Percentiles rank a stretch among this genome's conserved stretches.
Evolutionary conservation across 2,888 invertebrate genomes (phyloP).

Genomic region (Lasioglossum lativentre): DNA sequence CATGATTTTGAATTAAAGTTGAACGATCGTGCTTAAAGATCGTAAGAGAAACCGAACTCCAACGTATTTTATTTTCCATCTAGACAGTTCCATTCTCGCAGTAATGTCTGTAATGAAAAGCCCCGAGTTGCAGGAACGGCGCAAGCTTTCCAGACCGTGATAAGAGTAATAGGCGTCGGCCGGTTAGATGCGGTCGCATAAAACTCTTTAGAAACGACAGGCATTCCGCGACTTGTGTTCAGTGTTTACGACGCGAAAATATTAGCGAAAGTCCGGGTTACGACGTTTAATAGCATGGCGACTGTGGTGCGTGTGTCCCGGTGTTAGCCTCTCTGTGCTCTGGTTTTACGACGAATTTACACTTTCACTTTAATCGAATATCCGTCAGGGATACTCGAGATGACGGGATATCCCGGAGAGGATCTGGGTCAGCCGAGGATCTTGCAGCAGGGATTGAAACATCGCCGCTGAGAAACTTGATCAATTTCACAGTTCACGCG

Average conservation of each 20-base stretch:
- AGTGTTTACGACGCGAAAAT: constrained; percentile 1
- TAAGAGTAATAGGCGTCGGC: neutral
- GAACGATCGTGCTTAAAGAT: neutral
- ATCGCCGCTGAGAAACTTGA: neutral
- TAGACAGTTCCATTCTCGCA: neutral
- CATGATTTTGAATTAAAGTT: neutral
- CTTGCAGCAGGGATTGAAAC: constrained; percentile 2
- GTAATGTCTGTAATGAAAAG: neutral
- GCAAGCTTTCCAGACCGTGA: neutral
- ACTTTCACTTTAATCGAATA: constrained; percentile 21
- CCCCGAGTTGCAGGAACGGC: neutral
- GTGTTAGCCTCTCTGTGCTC: neutral
- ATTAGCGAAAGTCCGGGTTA: constrained; percentile 14
- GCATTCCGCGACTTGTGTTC: neutral
- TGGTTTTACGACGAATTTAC: neutral
- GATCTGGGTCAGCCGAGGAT: constrained; percentile 5
- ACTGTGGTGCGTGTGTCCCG: neutral
- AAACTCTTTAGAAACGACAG: constrained; percentile 4
- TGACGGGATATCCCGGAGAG: neutral
- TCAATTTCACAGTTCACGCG: constrained; percentile 16
- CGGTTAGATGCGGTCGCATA: neutral
- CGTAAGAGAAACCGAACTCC: neutral
- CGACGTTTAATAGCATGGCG: neutral
- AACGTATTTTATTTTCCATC: neutral
- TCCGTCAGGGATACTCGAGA: neutral